Conservation (phyloP, 2,113 vertebrate genomes). For the Heloderma charlesbogerti region DNA sequence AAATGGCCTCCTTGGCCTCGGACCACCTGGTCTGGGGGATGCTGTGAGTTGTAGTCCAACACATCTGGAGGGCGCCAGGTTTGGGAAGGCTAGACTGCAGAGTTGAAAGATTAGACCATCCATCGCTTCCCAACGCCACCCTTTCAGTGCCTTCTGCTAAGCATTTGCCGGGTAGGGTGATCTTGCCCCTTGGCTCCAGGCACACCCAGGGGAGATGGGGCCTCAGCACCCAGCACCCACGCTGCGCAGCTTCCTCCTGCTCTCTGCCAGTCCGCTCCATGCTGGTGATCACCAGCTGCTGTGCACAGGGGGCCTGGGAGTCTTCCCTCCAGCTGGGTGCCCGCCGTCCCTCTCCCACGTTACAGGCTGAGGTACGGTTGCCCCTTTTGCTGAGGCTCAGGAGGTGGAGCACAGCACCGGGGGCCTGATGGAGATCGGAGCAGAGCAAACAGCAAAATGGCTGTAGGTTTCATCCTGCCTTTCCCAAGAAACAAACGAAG, state of each 20-base stretch:
- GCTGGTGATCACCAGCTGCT: background rate
- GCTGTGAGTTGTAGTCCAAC: too few relatives aligned
- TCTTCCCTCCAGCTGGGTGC: background rate
- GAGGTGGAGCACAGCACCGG: too few relatives aligned
- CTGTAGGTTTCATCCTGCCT: too few relatives aligned
- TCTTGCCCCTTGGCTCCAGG: conserved; percentile 41
- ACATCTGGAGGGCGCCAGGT: too few relatives aligned
- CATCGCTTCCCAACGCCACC: background rate
- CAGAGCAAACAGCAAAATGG: too few relatives aligned
- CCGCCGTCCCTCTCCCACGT: background rate
- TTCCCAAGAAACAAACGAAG: too few relatives aligned
- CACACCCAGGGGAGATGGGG: conserved; percentile 46
- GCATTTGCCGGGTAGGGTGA: conserved; percentile 37
- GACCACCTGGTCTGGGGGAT: too few relatives aligned
- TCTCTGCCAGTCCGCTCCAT: background rate
- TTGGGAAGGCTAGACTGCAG: background rate
- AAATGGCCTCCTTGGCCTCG: too few relatives aligned
- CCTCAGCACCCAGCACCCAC: background rate
- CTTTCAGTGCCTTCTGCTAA: background rate
- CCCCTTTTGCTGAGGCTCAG: too few relatives aligned
- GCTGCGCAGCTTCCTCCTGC: background rate
- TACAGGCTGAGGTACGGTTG: too few relatives aligned
- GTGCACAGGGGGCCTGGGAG: background rate
- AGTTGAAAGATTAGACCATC: background rate
- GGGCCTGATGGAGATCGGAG: too few relatives aligned